A percentile compares a stretch with the other conserved stretches of the same genome.
Evolutionary conservation across 2,113 vertebrate genomes (phyloP).

Genomic region (Ciconia boyciana): DNA sequence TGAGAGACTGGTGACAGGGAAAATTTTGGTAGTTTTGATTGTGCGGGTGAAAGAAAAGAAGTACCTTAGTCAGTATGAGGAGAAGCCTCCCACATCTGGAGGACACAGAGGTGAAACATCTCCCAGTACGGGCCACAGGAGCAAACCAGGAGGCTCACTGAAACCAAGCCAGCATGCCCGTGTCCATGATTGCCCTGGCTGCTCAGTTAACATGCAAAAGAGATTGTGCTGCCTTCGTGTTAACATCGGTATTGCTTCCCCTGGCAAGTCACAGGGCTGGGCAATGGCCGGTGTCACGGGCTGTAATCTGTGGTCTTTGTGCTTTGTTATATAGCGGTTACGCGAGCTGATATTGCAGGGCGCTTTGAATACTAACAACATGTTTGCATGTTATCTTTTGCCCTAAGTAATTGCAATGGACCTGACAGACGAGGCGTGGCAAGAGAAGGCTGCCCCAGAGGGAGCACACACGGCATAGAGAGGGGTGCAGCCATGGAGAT

Average conservation of each 20-base stretch:
- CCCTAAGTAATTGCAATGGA: neutral
- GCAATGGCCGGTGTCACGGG: neutral
- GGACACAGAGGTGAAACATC: neutral
- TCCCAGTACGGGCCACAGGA: fast-evolving
- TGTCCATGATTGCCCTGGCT: neutral
- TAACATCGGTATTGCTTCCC: neutral
- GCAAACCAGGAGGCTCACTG: neutral
- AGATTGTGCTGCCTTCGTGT: neutral
- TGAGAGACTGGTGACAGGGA: neutral
- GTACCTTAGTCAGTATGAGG: neutral
- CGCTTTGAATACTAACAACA: neutral
- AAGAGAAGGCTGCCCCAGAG: neutral
- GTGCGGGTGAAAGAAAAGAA: neutral
- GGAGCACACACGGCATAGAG: neutral
- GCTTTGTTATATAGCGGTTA: conserved; percentile 2
- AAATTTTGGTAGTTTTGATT: neutral
- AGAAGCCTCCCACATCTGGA: neutral
- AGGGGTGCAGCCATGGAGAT: neutral
- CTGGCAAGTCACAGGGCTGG: neutral
- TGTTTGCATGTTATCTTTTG: conserved; percentile 28
- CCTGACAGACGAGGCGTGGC: neutral
- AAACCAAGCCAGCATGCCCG: neutral
- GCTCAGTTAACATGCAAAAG: neutral
- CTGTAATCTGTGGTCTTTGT: neutral
- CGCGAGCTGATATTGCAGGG: neutral